A percentile compares a stretch with the other conserved stretches of the same genome.
Evolutionary conservation across 1,140 invertebrate species (phyloP).

Genomic region (Ptiloglossa arizonensis): DNA sequence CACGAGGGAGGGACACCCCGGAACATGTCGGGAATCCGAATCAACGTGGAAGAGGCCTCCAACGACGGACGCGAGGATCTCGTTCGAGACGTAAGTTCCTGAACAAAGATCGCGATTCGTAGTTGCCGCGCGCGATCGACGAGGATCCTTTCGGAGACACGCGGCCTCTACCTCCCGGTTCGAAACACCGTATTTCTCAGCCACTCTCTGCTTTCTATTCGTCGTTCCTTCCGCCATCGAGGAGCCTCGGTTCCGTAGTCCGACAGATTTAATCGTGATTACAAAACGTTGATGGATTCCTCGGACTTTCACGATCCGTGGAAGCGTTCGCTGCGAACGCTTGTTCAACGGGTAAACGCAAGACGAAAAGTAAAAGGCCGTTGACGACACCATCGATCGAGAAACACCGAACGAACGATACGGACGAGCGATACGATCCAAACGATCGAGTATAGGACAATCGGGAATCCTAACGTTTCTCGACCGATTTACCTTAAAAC

Average conservation of each 20-base stretch:
- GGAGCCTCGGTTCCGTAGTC: constrained; percentile 8
- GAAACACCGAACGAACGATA: too few relatives aligned
- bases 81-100: constrained; percentile 69
- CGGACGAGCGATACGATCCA: background rate
- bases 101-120: background rate
- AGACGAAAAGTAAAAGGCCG: too few relatives aligned
- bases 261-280: constrained; percentile 24
- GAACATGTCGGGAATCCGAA: constrained; percentile 70
- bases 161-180: background rate
- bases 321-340: background rate
- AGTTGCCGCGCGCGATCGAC: background rate
- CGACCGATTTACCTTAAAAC: constrained; percentile 17
- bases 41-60: constrained; percentile 69
- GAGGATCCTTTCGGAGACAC: background rate
- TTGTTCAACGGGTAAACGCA: too few relatives aligned
- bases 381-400: too few relatives aligned
- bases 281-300: constrained; percentile 8
- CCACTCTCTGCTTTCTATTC: constrained; percentile 57
- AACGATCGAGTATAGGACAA: too few relatives aligned
- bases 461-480: background rate
- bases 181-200: constrained; percentile 26
- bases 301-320: constrained; percentile 50
- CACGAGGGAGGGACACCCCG: constrained; percentile 27
- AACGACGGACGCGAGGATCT: constrained; percentile 56
- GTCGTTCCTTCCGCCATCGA: constrained; percentile 53